Conservation (phyloP, 2,797 vertebrate species). For the Kryptopterus vitreolus region DNA sequence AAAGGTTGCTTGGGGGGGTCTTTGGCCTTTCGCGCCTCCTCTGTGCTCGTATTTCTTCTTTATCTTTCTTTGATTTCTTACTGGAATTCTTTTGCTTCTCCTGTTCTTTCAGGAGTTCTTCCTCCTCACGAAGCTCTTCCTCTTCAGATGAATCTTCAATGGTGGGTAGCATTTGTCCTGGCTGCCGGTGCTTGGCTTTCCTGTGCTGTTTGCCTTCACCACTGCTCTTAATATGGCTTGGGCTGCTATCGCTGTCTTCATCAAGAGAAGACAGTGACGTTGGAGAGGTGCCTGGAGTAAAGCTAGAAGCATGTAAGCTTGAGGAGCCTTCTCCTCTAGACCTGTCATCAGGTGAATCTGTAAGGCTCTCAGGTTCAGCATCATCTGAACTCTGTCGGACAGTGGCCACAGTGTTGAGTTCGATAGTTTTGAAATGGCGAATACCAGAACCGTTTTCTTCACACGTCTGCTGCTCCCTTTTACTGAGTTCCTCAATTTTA, state of each 20-base stretch:
- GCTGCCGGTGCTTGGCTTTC: slow-evolving; percentile 92
- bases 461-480: slow-evolving; percentile 74
- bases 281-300: slow-evolving; percentile 97
- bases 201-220: slow-evolving; percentile 92
- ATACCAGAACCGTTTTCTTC: slow-evolving; percentile 78
- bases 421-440: slow-evolving; percentile 92
- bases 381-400: slow-evolving; percentile 74
- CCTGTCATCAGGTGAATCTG: slow-evolving; percentile 96
- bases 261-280: slow-evolving; percentile 97
- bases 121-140: slow-evolving; percentile 94
- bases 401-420: slow-evolving; percentile 85
- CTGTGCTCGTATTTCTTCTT: slow-evolving; percentile 93
- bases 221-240: slow-evolving; percentile 84
- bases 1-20: slow-evolving; percentile 95
- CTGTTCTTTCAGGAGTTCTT: slow-evolving; percentile 92
- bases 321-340: slow-evolving; percentile 96
- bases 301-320: slow-evolving; percentile 95
- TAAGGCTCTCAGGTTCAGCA: slow-evolving; percentile 85
- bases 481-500: slow-evolving; percentile 71
- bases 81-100: slow-evolving; percentile 93
- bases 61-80: slow-evolving; percentile 97
- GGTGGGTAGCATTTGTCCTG: slow-evolving; percentile 91
- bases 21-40: slow-evolving; percentile 90
- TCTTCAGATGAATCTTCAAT: slow-evolving; percentile 99
- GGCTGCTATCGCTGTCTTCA: slow-evolving; percentile 99